phyloP scores from a whole-genome alignment of 2,797 vertebrate species.

The Spheniscus humboldti region DNA sequence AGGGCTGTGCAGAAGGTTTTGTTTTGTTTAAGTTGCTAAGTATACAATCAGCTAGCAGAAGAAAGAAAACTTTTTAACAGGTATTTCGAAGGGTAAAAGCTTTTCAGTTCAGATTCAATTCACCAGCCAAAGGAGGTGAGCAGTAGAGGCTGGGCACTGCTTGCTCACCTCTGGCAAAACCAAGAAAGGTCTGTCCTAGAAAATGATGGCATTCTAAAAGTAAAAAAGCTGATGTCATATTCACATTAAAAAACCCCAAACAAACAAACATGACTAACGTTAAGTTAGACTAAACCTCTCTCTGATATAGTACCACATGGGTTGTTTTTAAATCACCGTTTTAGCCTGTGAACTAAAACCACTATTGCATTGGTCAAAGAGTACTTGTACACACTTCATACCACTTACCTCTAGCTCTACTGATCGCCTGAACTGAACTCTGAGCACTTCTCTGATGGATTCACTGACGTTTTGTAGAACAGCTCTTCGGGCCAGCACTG shows the following conservation, averaged over 20 bases:
- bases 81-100: not conserved
- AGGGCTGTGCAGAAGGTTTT: not conserved
- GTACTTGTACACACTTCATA: not conserved
- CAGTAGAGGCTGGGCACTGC: not conserved
- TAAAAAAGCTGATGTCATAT: not conserved
- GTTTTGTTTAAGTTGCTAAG: not conserved
- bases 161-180: not conserved
- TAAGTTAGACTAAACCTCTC: not conserved
- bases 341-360: not conserved
- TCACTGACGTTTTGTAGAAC: constrained; percentile 84
- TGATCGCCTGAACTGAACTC: constrained; percentile 83
- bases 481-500: constrained; percentile 84
- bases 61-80: not conserved
- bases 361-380: not conserved
- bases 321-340: not conserved
- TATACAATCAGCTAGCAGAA: not conserved
- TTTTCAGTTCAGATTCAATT: not conserved
- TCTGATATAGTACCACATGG: not conserved
- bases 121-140: not conserved
- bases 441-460: constrained; percentile 85
- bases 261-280: not conserved
- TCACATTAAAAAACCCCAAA: not conserved
- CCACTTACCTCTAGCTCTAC: constrained; percentile 90
- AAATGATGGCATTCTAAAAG: not conserved
- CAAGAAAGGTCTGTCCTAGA: not conserved